phyloP scores from a whole-genome alignment of 2,888 invertebrate genomes.

The Drosophila koepferae region DNA sequence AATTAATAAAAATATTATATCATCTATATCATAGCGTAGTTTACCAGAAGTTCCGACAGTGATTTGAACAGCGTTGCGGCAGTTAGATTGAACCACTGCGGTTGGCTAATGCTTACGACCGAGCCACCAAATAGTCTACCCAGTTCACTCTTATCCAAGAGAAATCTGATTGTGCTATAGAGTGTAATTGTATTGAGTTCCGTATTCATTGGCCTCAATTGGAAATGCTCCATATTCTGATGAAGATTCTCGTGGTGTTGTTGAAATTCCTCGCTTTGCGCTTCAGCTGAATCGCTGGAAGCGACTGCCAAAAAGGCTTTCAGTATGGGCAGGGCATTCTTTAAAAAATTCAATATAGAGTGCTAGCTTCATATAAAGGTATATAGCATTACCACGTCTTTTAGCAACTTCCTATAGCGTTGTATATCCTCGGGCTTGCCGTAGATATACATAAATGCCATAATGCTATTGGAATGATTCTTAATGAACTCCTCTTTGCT shows the following conservation, averaged over 20 bases:
- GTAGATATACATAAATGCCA: slow-evolving; percentile 68
- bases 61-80: slow-evolving; percentile 56
- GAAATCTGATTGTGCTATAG: slow-evolving; percentile 45
- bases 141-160: slow-evolving; percentile 67
- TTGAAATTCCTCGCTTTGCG: slow-evolving; percentile 36
- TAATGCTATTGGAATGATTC: slow-evolving; percentile 56
- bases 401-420: slow-evolving; percentile 26
- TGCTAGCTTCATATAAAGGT: not conserved
- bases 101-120: slow-evolving; percentile 38
- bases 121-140: slow-evolving; percentile 58
- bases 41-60: slow-evolving; percentile 36
- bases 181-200: slow-evolving; percentile 57
- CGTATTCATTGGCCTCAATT: slow-evolving; percentile 13
- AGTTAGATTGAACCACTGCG: slow-evolving; percentile 66
- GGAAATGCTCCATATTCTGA: slow-evolving; percentile 36
- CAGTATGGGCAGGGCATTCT: slow-evolving; percentile 57
- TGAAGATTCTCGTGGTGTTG: slow-evolving; percentile 39
- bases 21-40: not conserved
- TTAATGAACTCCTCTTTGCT: slow-evolving; percentile 58
- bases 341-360: not conserved
- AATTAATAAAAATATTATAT: not conserved
- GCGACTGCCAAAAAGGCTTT: slow-evolving; percentile 39
- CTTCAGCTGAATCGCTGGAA: slow-evolving; percentile 50
- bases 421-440: slow-evolving; percentile 62
- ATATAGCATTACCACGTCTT: slow-evolving; percentile 49